phyloP scores from a whole-genome alignment of 2,113 vertebrate species.

The Tragulus kanchil region DNA sequence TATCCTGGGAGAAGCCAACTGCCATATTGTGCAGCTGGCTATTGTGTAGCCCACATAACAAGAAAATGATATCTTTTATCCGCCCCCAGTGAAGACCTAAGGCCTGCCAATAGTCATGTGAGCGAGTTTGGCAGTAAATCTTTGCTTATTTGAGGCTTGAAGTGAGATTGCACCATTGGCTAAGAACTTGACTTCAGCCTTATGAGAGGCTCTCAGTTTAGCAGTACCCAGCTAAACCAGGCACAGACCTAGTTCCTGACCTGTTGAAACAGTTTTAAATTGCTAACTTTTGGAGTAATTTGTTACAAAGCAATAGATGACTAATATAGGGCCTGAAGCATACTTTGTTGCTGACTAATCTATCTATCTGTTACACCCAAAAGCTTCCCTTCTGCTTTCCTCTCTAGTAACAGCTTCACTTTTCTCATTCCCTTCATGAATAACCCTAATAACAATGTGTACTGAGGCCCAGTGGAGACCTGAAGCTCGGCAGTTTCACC shows the following conservation, averaged over 20 bases:
- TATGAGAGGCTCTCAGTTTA: background rate
- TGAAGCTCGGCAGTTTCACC: background rate
- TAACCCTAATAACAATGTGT: background rate
- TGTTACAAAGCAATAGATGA: background rate
- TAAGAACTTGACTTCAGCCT: background rate
- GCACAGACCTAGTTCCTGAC: background rate
- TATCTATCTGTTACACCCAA: background rate
- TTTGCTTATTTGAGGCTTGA: background rate
- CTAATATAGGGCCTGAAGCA: background rate
- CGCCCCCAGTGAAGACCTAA: background rate
- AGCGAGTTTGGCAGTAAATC: background rate
- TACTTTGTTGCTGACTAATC: background rate
- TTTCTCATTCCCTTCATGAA: background rate
- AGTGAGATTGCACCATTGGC: background rate
- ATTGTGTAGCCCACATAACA: no score
- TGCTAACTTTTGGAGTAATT: background rate
- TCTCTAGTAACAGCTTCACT: background rate
- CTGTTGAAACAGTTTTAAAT: background rate
- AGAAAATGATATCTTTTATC: background rate
- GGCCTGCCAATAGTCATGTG: background rate
- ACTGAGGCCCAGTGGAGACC: background rate
- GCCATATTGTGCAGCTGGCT: background rate
- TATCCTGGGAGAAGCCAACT: background rate
- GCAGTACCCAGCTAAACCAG: background rate
- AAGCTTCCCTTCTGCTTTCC: background rate